Evolutionary conservation across 30 jellyfish, hydroid and myxozoan species (phyloP), one percentile per base, ranked within the genome.

Genomic region (Hydractinia echinata): DNA sequence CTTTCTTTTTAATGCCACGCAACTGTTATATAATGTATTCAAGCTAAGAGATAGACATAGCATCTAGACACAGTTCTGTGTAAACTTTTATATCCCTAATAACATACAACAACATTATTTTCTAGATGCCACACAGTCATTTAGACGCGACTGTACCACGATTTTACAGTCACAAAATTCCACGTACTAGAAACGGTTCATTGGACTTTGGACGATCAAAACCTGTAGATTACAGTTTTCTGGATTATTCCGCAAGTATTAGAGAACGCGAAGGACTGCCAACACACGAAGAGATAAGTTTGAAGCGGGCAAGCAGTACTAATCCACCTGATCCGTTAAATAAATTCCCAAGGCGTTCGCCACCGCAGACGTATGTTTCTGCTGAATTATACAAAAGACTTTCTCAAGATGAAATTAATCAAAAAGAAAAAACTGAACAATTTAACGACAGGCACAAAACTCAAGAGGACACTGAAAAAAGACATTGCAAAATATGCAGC

Each of bases 401-500:
- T n/a, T n/a, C 74, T 51, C 74, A 64, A 6, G 74, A 51, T 64
- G 16, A 16, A 58, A 58, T 7, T 64, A 44, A 51, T n/a, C 51
- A 64, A 7, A 64, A 6, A n/a, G 74, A 64, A n/a, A 64, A 13
- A n/a, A 7, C 10, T 1, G 9, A n/a, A 64, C 74, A 44, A 13
- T 2, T 30, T 30, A 30, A 30, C 44, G 74, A 7, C 19, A 64
- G 39, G 74, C 39, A 51, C 51, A 64, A 64, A 64, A 64, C 39
- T 4, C 74, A 44, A 64, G 74, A 51, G 44, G 44, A 30, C 44
- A 6, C 19, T 64, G 74, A 64, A 44, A 50, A 64, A 4, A 64
- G 39, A 64, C 9, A 51, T 44, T 91, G 98, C 72, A n/a, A 77
- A 83, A 5, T 78, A 5, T 91, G 98, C 72, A 80, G 81, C 19